Base-by-base conservation (phyloP, 1,140 invertebrate genomes). In the Drosophila orosa region DNA sequence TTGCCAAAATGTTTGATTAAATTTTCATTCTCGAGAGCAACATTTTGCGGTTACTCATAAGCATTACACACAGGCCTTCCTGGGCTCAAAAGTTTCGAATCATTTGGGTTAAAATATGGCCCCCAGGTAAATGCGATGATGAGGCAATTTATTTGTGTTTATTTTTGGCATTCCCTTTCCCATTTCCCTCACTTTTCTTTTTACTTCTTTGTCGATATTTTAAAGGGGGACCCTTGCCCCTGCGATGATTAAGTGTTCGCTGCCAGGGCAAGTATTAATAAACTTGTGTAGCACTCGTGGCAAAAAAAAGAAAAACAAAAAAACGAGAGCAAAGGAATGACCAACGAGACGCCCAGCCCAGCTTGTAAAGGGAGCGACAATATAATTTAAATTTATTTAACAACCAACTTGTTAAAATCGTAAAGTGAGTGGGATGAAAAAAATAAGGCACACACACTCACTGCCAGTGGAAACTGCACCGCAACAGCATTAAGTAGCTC, bases 311-410 rank as follows among this genome's bases (percentile, higher is more conserved):
- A 25, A 52, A 35, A 25, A 33, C 13, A 31, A n/a, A 24, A 48
- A 55, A 5, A 9, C 3, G 45, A 55, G 40, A 55, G 39, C 62
- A 55, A 67, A 27, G 29, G 65, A 87, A 87, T 85, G 78, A 78
- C 78, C 78, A 60, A 42, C 56, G 62, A 37, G 72, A 40, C 60
- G 39, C 44, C 27, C 48, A 52, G 56, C 60, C n/a, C 24, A 59
- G 37, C 40, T 59, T 65, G 66, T 72, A 56, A 73, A 83, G 67
- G 72, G 72, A 71, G 65, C 67, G 79, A 80, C 69, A 74, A 62
- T 47, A 76, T 87, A 89, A 89, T 84, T 87, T 89, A 80, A 87
- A 84, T 87, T 87, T 87, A 87, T 87, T 89, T 87, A 89, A 80
- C 80, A 83, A 78, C 80, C 84, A 83, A 87, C 80, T 87, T 80